Base-by-base conservation (phyloP, 1,140 invertebrate genomes). In the Aphelenchoides besseyi region DNA sequence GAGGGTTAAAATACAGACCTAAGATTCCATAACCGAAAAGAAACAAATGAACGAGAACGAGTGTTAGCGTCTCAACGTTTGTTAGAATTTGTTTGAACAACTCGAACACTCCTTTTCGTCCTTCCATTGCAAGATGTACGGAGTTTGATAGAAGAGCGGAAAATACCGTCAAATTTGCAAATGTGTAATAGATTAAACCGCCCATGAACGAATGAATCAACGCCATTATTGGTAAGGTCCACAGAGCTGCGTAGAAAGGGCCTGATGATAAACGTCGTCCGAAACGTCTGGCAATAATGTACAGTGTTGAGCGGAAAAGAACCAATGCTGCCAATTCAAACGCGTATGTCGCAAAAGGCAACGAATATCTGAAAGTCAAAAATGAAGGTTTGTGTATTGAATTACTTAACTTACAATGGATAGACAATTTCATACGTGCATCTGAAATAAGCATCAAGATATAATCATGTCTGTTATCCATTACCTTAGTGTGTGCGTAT, bases 401-500 rank as follows among this genome's bases (percentile, higher is more conserved):
- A 28, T 57, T 74, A 53, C 28, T 23, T 53, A 83, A 89, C 90
- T 91, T 89, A 96, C 91, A 97, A 87, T 63, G 95, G 95, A 88
- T 95, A 97, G 0, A 97, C 94, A 54, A 93, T 92, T 87, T 97
- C 95, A 82, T 97, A 93, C 0, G 94, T 95, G 85, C 95, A 98
- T 86, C 95, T 90, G 23, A n/a, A n/a, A n/a, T n/a, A n/a, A n/a
- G n/a, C n/a, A n/a, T n/a, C n/a, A n/a, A n/a, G n/a, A n/a, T n/a
- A n/a, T n/a, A n/a, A n/a, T n/a, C n/a, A n/a, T n/a, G n/a, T n/a
- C n/a, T n/a, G n/a, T n/a, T n/a, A n/a, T n/a, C n/a, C n/a, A n/a
- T n/a, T n/a, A n/a, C n/a, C n/a, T n/a, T n/a, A 97, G 85, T 64
- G 90, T 91, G 63, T 90, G 88, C 76, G 92, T 91, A 86, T 95